phyloP scores from a whole-genome alignment of 92 coral and sea anemone species.

The Epizoanthus ramosus region DNA sequence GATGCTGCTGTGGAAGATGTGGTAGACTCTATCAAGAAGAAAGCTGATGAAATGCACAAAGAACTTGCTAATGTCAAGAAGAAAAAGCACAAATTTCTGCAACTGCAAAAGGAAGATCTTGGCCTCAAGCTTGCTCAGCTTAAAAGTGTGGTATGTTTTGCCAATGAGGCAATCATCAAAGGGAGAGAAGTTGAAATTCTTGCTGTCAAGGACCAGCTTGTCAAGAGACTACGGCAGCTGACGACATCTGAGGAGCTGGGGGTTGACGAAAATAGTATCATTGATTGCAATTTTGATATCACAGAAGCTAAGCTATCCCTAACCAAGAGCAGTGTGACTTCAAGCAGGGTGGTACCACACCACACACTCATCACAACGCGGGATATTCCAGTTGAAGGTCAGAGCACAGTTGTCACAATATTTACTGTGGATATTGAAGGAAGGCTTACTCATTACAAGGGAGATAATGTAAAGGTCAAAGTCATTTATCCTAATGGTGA shows the following conservation, averaged over 20 bases:
- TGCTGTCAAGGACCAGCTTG: constrained; percentile 51
- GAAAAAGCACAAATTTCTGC: constrained; percentile 40
- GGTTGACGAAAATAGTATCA: constrained; percentile 43
- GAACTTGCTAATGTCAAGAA: constrained; percentile 40
- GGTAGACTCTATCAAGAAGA: constrained; percentile 31
- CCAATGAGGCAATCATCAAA: constrained; percentile 43
- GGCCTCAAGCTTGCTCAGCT: constrained; percentile 46
- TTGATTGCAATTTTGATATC: constrained; percentile 54
- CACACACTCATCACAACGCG: constrained; percentile 38
- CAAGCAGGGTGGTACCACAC: constrained; percentile 45
- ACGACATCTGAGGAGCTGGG: constrained; percentile 13
- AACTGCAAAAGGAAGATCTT: constrained; percentile 43
- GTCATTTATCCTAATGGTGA: constrained; percentile 34
- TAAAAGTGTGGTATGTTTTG: constrained; percentile 48
- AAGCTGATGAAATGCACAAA: constrained; percentile 42
- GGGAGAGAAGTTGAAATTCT: constrained; percentile 45
- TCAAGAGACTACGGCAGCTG: constrained; percentile 42
- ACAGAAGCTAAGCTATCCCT: constrained; percentile 45
- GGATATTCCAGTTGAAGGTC: constrained; percentile 28
- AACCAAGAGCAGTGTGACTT: background rate
- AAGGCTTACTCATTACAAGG: constrained; percentile 13
- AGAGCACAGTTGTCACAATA: constrained; percentile 14
- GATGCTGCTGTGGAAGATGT: constrained; percentile 45
- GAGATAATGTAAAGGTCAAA: constrained; percentile 34
- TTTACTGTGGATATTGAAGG: constrained; percentile 42